Conservation (phyloP, 2,888 invertebrate species). For the Herminia tarsipennalis region DNA sequence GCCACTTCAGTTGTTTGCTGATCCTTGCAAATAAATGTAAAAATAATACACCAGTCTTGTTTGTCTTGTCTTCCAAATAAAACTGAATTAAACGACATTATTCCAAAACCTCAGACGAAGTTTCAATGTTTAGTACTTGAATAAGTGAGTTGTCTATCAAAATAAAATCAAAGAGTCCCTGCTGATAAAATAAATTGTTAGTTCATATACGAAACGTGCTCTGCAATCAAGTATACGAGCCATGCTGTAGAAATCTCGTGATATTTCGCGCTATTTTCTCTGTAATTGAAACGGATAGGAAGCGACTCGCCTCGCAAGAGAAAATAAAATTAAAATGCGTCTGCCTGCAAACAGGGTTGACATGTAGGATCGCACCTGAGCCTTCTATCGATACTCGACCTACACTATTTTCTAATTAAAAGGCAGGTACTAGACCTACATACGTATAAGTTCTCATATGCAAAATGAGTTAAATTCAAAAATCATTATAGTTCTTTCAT, state of each 20-base stretch:
- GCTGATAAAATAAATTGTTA: neutral
- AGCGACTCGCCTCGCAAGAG: conserved; percentile 46
- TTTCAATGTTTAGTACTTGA: too few species aligned
- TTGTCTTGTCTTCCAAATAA: too few species aligned
- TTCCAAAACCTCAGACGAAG: too few species aligned
- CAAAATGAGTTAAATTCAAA: neutral
- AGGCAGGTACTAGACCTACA: neutral
- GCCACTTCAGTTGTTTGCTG: too few species aligned
- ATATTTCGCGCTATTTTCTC: conserved; percentile 46
- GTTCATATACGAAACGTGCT: neutral
- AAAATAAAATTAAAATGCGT: conserved; percentile 74
- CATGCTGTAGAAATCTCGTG: conserved; percentile 29
- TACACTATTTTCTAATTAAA: neutral
- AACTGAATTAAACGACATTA: too few species aligned
- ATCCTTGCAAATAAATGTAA: too few species aligned
- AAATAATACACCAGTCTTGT: too few species aligned
- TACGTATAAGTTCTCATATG: too few species aligned
- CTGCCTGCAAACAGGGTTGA: conserved; percentile 42
- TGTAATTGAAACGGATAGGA: conserved; percentile 63
- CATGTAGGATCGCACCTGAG: conserved; percentile 51
- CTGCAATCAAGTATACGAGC: conserved; percentile 15
- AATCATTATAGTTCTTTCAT: conserved; percentile 8
- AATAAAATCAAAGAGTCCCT: neutral
- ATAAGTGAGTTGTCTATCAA: neutral
- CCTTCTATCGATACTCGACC: conserved; percentile 10